Base-by-base conservation (phyloP, 2,888 invertebrate species). In the Tiliacea aurago region DNA sequence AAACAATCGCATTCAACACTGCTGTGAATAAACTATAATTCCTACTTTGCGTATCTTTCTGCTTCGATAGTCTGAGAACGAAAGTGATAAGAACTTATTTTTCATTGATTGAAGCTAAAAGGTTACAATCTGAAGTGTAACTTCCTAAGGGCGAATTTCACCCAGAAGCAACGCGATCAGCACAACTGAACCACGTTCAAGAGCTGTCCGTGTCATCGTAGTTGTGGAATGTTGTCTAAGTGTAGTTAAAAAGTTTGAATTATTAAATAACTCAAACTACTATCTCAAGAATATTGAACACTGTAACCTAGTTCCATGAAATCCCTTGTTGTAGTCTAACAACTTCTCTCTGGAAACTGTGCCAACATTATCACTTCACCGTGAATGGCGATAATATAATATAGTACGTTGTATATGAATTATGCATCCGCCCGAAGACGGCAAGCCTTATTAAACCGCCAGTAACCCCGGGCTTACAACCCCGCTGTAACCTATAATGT, bases 321-420 rank as follows among this genome's bases (percentile, higher is more conserved):
- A 55, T 78, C 6, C 13, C 23, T 37, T 23, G 3, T 33, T 41
- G 56, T 68, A 2, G 33, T 66, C 51, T n/a, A 28, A 28, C 20
- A 56, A 51, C 51, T 55, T 71, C 51, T n/a, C n/a, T 43, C 18
- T 11, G 18, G 28, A 63, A 66, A 77, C 69, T 47, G 43, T 61
- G 47, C 69, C 69, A 70, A 74, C 28, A 83, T 83, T 83, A 84
- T 86, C 78, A 70, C 73, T 73, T 76, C 62, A 65, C 62, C 56
- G 70, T 74, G 66, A 71, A 80, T 64, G 49, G 49, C 56, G 62
- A 76, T 78, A 82, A 62, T 82, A 76, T 4, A 2, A 33, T 84
- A 79, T 77, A 64, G 73, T 73, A 80, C 70, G 67, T 63, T 80
- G 68, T 75, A 67, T 83, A 84, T 86, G 82, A 87, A 86, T 87